Percentiles rank a stretch among this genome's conserved stretches.
These are phyloP conservation scores for Agonopterix arenella DNA, from an alignment of 2,888 invertebrate species.

Conservation along the genomic window DNA sequence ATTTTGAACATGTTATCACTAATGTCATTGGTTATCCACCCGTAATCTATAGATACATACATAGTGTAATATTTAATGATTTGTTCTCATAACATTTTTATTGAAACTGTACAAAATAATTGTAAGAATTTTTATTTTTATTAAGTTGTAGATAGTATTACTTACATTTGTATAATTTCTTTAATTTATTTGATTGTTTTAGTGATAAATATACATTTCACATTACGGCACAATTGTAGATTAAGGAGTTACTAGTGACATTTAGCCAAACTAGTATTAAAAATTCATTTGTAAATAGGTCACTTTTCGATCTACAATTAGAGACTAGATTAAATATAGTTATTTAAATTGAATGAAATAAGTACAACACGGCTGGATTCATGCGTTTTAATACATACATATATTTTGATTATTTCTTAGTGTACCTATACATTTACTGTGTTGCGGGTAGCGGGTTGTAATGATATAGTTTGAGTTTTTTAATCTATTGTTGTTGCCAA, in stretches of 20 bases:
- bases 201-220: constrained; percentile 27
- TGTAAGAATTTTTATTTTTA: constrained; percentile 44
- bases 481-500: constrained; percentile 7
- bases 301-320: constrained; percentile 56
- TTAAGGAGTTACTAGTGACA: constrained; percentile 67
- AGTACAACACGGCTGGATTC: constrained; percentile 60
- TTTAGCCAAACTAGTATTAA: constrained; percentile 73
- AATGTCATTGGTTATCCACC: no score
- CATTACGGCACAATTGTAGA: constrained; percentile 67
- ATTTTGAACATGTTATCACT: not conserved
- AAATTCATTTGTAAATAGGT: constrained; percentile 63
- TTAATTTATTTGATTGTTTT: constrained; percentile 26
- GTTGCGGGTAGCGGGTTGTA: not conserved
- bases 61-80: not conserved
- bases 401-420: not conserved
- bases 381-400: constrained; percentile 21
- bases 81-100: constrained; percentile 10
- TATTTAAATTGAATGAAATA: constrained; percentile 53
- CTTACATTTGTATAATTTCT: constrained; percentile 14
- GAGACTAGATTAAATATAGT: constrained; percentile 47
- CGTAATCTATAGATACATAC: not conserved
- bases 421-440: not conserved
- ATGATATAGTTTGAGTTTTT: not conserved
- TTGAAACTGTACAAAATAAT: constrained; percentile 66
- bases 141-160: constrained; percentile 56